Evolutionary conservation across 2,888 invertebrate species (phyloP).

Genomic region (Trichogramma evanescens): DNA sequence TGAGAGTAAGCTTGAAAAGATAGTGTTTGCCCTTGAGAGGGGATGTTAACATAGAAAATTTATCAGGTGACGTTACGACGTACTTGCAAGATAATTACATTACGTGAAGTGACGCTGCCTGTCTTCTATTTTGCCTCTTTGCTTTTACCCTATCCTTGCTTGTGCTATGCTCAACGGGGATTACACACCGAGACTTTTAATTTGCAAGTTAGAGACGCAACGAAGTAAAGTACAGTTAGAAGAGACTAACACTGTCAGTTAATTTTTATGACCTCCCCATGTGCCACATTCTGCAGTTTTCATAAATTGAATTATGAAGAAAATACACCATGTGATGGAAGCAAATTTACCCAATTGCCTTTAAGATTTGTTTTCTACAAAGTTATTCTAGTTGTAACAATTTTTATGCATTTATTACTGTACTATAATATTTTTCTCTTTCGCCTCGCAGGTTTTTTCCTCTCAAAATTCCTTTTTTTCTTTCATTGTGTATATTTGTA

Average conservation of each 20-base stretch:
- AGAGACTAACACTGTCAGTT: conserved; percentile 3
- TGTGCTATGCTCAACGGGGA: background rate
- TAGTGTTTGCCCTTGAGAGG: background rate
- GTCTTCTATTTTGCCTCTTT: too few relatives aligned
- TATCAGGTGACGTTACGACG: conserved; percentile 9
- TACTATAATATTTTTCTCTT: background rate
- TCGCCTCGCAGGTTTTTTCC: background rate
- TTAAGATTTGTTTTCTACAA: conserved; percentile 7
- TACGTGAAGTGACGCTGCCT: background rate
- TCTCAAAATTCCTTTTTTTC: too few relatives aligned
- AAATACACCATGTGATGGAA: background rate
- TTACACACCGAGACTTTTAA: conserved; percentile 3
- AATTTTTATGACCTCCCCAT: conserved; percentile 2
- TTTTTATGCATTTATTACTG: conserved; percentile 1
- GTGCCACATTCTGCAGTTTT: too few relatives aligned
- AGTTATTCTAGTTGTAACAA: conserved; percentile 14
- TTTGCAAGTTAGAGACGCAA: conserved; percentile 6
- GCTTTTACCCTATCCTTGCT: too few relatives aligned
- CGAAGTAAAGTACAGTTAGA: background rate
- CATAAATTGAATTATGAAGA: conserved; percentile 14
- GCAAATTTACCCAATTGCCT: conserved; percentile 5
- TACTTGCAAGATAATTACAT: conserved; percentile 14
- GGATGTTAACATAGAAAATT: conserved; percentile 10
- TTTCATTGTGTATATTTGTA: too few relatives aligned
- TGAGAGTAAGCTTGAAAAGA: too few relatives aligned